Percentiles rank a stretch among this genome's conserved stretches.
phyloP scores from a whole-genome alignment of 2,888 invertebrate species.

The Apodemia duryi region DNA sequence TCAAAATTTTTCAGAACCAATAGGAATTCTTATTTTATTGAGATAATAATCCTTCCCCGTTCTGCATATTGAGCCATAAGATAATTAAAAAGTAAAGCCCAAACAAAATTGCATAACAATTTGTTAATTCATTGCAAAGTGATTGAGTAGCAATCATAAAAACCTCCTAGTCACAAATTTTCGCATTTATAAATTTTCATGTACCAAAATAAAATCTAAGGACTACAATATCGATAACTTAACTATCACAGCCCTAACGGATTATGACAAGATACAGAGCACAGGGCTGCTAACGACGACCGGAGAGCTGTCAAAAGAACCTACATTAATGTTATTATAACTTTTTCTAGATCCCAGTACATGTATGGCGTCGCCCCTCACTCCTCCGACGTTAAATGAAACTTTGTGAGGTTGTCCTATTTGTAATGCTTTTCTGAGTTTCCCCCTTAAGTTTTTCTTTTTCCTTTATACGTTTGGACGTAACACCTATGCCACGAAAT shows the following conservation, averaged over 20 bases:
- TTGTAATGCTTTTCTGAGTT: conserved; percentile 23
- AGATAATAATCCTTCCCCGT: too few species aligned
- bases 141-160: too few species aligned
- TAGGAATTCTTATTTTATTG: too few species aligned
- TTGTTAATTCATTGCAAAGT: too few species aligned
- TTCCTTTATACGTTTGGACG: conserved; percentile 16
- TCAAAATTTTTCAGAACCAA: too few species aligned
- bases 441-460: conserved; percentile 19
- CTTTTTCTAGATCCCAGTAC: conserved; percentile 63
- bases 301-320: conserved; percentile 75
- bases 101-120: too few species aligned
- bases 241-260: conserved; percentile 53
- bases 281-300: conserved; percentile 75
- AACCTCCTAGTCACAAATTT: too few species aligned
- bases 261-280: conserved; percentile 77
- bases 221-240: conserved; percentile 28
- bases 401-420: conserved; percentile 23
- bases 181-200: conserved; percentile 4
- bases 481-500: conserved; percentile 13
- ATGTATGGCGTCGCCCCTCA: conserved; percentile 26
- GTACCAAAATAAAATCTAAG: conserved; percentile 19
- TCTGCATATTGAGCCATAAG: too few species aligned
- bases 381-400: conserved; percentile 22
- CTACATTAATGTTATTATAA: conserved; percentile 79
- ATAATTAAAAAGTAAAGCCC: too few species aligned